phyloP scores from a whole-genome alignment of 2,113 vertebrate species.

The Pedionomus torquatus region DNA sequence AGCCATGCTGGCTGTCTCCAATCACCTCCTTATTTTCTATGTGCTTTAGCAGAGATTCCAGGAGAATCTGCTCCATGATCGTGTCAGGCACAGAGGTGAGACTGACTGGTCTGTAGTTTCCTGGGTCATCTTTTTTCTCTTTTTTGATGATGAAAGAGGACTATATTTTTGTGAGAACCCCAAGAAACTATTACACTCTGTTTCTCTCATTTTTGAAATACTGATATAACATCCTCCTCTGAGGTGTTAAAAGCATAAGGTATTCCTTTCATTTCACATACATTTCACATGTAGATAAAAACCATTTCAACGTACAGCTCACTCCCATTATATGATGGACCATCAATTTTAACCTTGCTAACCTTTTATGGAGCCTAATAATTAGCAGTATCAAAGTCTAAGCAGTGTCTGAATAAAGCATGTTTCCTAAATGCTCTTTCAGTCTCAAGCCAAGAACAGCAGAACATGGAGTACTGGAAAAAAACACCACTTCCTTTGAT shows the following conservation, averaged over 20 bases:
- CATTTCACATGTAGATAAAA: background rate
- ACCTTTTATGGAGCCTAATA: background rate
- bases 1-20: too few relatives aligned
- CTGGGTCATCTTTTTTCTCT: too few relatives aligned
- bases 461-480: background rate
- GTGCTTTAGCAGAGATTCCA: too few relatives aligned
- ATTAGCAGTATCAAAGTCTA: background rate
- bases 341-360: background rate
- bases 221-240: background rate
- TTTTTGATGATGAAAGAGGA: background rate
- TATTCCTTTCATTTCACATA: background rate
- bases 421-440: background rate
- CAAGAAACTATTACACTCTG: background rate
- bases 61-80: too few relatives aligned
- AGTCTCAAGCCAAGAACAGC: background rate
- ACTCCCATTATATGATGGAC: background rate
- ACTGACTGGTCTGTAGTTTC: too few relatives aligned
- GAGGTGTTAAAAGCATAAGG: background rate
- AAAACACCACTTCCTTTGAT: background rate
- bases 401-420: background rate
- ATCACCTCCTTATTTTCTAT: too few relatives aligned
- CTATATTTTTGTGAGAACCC: background rate
- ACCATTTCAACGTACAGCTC: background rate
- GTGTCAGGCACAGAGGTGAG: too few relatives aligned
- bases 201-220: background rate